phyloP scores from a whole-genome alignment of 2,113 vertebrate species.

The Cottus gobio region DNA sequence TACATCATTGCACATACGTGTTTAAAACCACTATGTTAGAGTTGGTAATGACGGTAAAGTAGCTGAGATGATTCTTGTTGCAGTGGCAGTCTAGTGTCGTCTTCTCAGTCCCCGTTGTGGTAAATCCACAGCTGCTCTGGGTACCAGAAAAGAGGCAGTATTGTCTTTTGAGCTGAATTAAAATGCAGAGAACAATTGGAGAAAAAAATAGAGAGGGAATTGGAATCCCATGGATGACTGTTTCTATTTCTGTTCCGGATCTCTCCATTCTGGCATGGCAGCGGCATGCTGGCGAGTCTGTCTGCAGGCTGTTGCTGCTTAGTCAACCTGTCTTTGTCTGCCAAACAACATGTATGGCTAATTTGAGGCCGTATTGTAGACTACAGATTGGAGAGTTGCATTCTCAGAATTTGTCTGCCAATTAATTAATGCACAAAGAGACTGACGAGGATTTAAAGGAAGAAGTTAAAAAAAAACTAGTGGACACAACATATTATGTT shows the following conservation, averaged over 20 bases:
- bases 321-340: slow-evolving; percentile 63
- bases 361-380: slow-evolving; percentile 63
- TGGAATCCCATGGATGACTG: slow-evolving; percentile 65
- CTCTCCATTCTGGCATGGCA: slow-evolving; percentile 60
- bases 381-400: slow-evolving; percentile 49
- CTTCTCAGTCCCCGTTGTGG: background rate
- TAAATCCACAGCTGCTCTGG: slow-evolving; percentile 34
- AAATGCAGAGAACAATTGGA: slow-evolving; percentile 39
- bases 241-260: slow-evolving; percentile 69
- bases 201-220: slow-evolving; percentile 11
- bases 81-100: background rate
- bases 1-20: background rate
- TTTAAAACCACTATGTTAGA: slow-evolving; percentile 6
- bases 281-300: slow-evolving; percentile 47
- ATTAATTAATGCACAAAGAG: slow-evolving; percentile 15
- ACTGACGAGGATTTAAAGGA: background rate
- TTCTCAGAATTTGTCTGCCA: slow-evolving; percentile 25
- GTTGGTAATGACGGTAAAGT: background rate
- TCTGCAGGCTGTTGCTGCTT: slow-evolving; percentile 71
- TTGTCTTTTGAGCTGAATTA: slow-evolving; percentile 26
- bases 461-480: background rate
- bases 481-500: background rate
- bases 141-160: slow-evolving; percentile 23
- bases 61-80: slow-evolving; percentile 8
- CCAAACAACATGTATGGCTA: slow-evolving; percentile 67